Base-by-base conservation (phyloP, 1,140 invertebrate species). In the Phenacoccus solenopsis region DNA sequence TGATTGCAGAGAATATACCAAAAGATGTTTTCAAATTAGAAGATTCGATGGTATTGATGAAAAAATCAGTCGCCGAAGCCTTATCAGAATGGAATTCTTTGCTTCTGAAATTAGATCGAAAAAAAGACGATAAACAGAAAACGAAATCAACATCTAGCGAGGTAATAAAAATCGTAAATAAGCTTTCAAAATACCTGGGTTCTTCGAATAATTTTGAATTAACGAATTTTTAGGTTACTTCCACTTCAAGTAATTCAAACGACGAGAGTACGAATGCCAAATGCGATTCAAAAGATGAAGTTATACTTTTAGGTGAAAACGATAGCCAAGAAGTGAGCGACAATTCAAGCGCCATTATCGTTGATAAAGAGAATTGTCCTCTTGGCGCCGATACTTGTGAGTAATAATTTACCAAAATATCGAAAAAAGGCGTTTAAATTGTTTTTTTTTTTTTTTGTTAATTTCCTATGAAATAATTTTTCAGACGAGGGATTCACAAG, bases 51-150 rank as follows among this genome's bases (percentile, higher is more conserved):
- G 84, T 85, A 0, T 79, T 82, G 28, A 75, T 89, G 7, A 88
- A 88, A 75, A 78, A 83, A 70, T 73, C 83, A 12, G 84, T 90
- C 49, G 83, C 83, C 0, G 87, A 90, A 73, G 80, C 83, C 1
- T 84, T 88, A 0, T 80, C 80, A 1, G 80, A 76, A 10, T 90
- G 89, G 89, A 90, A 90, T 75, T 70, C 74, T n/a, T 81, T 83
- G 71, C 79, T 90, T 12, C 13, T 70, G 12, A 73, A 72, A 73
- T 56, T 71, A 21, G 71, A 71, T 35, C 12, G 20, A 10, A 9
- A 16, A 4, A 64, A 64, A 25, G 59, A 64, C 9, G 21, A 64
- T 24, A 22, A 20, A 64, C 59, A 24, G 22, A 64, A 64, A 25
- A 64, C 25, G 1, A 64, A 64, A 64, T 64, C 59, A 10, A 64